Evolutionary conservation across 2,888 invertebrate genomes (phyloP).

Genomic region (Selenia dentaria): DNA sequence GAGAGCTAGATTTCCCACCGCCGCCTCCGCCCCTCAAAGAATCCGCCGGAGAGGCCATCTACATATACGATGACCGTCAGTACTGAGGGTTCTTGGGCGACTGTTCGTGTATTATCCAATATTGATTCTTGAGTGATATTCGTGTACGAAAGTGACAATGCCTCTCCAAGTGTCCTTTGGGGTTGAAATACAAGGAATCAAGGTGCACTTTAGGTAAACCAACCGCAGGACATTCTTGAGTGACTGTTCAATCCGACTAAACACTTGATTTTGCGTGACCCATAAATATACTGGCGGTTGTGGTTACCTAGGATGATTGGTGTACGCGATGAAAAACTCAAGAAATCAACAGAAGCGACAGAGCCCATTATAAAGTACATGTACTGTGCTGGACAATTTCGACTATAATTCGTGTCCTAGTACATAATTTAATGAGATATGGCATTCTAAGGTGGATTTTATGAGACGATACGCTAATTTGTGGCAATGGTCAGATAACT

Average conservation of each 20-base stretch:
- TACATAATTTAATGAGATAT: not conserved
- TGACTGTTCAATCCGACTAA: constrained; percentile 3
- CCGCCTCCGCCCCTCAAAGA: constrained; percentile 83
- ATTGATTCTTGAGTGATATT: constrained; percentile 8
- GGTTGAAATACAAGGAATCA: not conserved
- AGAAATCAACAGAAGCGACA: constrained; percentile 11
- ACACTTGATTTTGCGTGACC: too few relatives aligned
- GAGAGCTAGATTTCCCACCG: constrained; percentile 73
- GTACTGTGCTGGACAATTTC: not conserved
- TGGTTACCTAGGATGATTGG: too few relatives aligned
- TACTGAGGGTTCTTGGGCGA: constrained; percentile 52
- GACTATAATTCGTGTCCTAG: not conserved
- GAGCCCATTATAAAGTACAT: constrained; percentile 10
- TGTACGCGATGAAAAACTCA: not conserved
- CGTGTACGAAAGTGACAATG: not conserved
- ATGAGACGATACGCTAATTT: not conserved
- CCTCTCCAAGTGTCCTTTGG: not conserved
- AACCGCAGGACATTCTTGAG: constrained; percentile 1
- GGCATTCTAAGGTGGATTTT: not conserved
- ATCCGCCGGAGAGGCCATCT: constrained; percentile 88
- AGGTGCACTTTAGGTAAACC: too few relatives aligned
- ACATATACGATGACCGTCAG: constrained; percentile 78
- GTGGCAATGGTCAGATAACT: not conserved
- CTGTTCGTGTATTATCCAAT: constrained; percentile 16
- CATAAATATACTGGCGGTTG: too few relatives aligned